Conservation (phyloP, 2,113 vertebrate species). For the Rhagologus leucostigma region DNA sequence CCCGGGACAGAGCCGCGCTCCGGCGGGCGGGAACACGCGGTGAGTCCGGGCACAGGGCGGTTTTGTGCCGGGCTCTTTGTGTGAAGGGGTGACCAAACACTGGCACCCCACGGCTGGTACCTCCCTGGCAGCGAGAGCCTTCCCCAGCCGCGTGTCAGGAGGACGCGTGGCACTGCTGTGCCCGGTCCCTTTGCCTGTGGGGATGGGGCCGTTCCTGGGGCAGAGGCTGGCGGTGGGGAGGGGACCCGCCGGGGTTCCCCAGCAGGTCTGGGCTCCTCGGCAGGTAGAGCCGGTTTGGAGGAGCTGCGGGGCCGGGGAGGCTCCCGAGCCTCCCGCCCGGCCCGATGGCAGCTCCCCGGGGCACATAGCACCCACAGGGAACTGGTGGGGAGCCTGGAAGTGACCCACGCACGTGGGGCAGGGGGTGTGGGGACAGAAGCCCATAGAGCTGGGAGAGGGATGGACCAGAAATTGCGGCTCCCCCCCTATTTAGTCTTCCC, state of each 20-base stretch:
- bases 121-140: neutral
- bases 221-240: neutral
- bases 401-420: neutral
- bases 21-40: neutral
- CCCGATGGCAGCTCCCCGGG: neutral
- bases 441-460: neutral
- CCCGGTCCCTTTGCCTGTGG: neutral
- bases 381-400: neutral
- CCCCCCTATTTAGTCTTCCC: fast-evolving
- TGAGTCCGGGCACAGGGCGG: neutral
- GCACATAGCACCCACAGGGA: neutral
- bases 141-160: neutral
- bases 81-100: neutral
- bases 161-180: neutral
- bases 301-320: neutral
- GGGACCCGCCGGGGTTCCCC: neutral
- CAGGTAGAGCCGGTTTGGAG: neutral
- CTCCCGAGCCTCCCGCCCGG: neutral
- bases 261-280: neutral
- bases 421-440: neutral
- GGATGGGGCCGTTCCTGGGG: neutral
- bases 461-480: neutral
- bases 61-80: neutral
- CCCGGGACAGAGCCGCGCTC: neutral
- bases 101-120: neutral